A percentile compares a stretch with the other conserved stretches of the same genome.
These are phyloP conservation scores for Solen grandis DNA, from an alignment of 1,140 invertebrate genomes.

Conservation along the genomic window DNA sequence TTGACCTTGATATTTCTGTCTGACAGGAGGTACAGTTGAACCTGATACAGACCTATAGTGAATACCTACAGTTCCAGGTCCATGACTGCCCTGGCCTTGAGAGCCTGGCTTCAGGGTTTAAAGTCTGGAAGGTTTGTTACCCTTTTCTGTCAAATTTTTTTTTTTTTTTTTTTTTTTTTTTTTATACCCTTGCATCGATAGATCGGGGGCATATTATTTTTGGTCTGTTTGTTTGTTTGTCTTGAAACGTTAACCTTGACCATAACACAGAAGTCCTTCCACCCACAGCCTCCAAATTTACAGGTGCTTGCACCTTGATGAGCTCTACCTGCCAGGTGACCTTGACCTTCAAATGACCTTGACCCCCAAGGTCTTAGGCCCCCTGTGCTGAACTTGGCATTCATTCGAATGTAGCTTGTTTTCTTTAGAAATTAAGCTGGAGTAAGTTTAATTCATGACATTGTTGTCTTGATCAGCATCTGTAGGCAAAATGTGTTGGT, in stretches of 20 bases:
- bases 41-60: slow-evolving; percentile 10
- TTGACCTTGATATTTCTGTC: background rate
- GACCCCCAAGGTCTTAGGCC: too few relatives aligned
- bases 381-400: too few relatives aligned
- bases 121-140: slow-evolving; percentile 41
- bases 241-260: background rate
- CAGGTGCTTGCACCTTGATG: background rate
- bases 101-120: slow-evolving; percentile 23
- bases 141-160: background rate
- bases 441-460: too few relatives aligned
- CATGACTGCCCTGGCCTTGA: slow-evolving; percentile 37
- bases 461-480: too few relatives aligned
- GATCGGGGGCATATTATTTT: background rate
- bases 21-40: slow-evolving; percentile 20
- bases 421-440: too few relatives aligned
- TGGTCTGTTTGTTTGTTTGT: background rate
- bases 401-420: too few relatives aligned
- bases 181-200: background rate
- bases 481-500: too few relatives aligned
- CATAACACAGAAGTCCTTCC: background rate
- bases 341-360: too few relatives aligned
- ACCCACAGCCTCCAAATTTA: background rate
- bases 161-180: background rate
- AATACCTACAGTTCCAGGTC: slow-evolving; percentile 19
- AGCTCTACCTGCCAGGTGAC: background rate